phyloP scores from a whole-genome alignment of 2,797 vertebrate genomes.

The Pitangus sulphuratus region DNA sequence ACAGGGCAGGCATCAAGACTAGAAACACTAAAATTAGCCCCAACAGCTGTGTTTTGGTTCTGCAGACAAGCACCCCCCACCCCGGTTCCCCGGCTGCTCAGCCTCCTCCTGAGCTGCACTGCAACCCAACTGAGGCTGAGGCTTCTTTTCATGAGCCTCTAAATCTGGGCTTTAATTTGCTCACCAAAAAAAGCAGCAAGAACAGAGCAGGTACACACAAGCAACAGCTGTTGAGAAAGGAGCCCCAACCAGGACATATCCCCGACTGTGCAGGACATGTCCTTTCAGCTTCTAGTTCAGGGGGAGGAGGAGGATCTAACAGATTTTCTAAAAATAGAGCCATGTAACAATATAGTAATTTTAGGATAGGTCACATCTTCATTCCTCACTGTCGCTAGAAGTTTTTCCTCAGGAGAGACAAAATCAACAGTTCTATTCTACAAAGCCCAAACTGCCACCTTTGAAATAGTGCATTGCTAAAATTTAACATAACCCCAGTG shows the following conservation, averaged over 20 bases:
- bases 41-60: slow-evolving; percentile 64
- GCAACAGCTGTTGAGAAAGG: not conserved
- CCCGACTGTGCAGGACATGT: not conserved
- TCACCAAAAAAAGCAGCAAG: slow-evolving; percentile 3
- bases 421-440: not conserved
- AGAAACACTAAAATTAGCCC: slow-evolving; percentile 63
- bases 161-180: not conserved
- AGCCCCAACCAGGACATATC: not conserved
- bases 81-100: not conserved
- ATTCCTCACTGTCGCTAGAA: not conserved
- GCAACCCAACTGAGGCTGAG: not conserved
- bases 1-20: slow-evolving; percentile 7
- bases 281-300: not conserved
- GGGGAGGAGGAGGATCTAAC: not conserved
- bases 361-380: not conserved
- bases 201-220: not conserved
- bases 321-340: not conserved
- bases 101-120: not conserved
- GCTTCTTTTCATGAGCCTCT: not conserved
- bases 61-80: slow-evolving; percentile 8
- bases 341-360: not conserved
- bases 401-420: not conserved
- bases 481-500: not conserved
- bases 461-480: not conserved
- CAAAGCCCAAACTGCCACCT: not conserved